Conservation (phyloP, 2,888 invertebrate genomes). For the Linnaemya vulpina region DNA sequence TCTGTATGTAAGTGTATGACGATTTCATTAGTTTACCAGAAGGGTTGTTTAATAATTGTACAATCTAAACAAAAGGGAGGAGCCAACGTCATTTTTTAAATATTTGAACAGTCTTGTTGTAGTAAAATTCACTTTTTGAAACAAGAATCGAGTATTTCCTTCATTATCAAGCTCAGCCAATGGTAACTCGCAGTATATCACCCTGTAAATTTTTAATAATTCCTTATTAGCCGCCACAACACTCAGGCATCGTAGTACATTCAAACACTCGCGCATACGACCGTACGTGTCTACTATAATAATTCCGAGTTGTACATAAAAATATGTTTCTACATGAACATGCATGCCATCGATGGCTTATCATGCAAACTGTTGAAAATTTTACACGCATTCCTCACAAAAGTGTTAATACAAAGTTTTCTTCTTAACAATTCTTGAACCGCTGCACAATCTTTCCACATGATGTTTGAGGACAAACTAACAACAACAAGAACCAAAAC, state of each 20-base stretch:
- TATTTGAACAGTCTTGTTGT: not conserved
- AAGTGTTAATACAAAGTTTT: conserved; percentile 56
- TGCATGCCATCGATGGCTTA: conserved; percentile 58
- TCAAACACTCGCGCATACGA: too few relatives aligned
- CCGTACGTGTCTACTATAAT: not conserved
- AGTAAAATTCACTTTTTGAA: not conserved
- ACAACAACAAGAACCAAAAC: conserved; percentile 26
- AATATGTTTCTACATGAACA: conserved; percentile 11
- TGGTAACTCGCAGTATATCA: conserved; percentile 5
- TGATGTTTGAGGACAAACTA: conserved; percentile 61
- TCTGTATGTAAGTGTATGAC: not conserved
- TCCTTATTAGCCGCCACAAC: not conserved
- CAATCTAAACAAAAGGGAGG: conserved; percentile 35
- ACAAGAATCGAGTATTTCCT: not conserved
- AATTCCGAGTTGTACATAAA: not conserved
- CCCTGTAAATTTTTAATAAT: not conserved
- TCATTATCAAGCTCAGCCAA: not conserved
- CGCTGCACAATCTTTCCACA: conserved; percentile 39
- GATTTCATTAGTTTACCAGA: conserved; percentile 5
- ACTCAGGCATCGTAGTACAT: conserved; percentile 29
- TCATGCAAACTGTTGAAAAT: conserved; percentile 70
- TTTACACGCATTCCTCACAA: conserved; percentile 70
- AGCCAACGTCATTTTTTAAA: conserved; percentile 12
- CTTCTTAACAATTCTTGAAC: conserved; percentile 64
- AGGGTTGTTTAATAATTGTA: conserved; percentile 51